Evolutionary conservation across 1,140 invertebrate genomes (phyloP), one percentile per base, ranked within the genome.

Genomic region (Microplitis mediator): DNA sequence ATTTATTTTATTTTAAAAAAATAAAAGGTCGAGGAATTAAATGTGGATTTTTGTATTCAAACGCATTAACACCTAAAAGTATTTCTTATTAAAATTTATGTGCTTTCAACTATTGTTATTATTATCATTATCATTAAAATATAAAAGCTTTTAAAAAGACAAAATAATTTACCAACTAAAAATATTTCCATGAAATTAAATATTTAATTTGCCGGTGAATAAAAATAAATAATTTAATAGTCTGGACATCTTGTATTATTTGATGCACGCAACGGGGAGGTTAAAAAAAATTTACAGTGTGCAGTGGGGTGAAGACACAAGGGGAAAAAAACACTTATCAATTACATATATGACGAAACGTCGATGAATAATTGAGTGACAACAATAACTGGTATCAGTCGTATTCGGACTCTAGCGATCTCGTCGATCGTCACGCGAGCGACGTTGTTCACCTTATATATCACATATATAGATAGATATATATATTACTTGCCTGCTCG

Each of bases 341-440:
- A 11, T 50, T 72, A 50, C 39, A 32, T 23, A 16, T 45, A 72
- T 61, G 50, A 61, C 52, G 63, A 60, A 71, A 67, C 60, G 70
- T 35, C 71, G 75, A 78, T 78, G 75, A 78, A 78, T 78, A 77
- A 78, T 77, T 78, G 73, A 78, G 69, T 72, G 71, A 60, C 65
- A 36, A 74, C 74, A 77, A 75, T 74, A 71, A 77, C 69, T 74
- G 70, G 58, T 66, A 72, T 58, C 63, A 36, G 56, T 31, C 11
- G 11, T 45, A 45, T 45, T 45, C 39, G 2, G 39, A 1, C 6
- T 11, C 56, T 16, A 58, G 5, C 9, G 56, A 58, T 9, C 56
- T 11, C 4, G 16, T 23, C 56, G 56, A 58, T 58, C 23, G 56
- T 58, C 56, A 58, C 56, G 56, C 56, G 56, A 58, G 16, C 23